Evolutionary conservation across 2,113 vertebrate genomes (phyloP).

Genomic region (Propithecus coquereli): DNA sequence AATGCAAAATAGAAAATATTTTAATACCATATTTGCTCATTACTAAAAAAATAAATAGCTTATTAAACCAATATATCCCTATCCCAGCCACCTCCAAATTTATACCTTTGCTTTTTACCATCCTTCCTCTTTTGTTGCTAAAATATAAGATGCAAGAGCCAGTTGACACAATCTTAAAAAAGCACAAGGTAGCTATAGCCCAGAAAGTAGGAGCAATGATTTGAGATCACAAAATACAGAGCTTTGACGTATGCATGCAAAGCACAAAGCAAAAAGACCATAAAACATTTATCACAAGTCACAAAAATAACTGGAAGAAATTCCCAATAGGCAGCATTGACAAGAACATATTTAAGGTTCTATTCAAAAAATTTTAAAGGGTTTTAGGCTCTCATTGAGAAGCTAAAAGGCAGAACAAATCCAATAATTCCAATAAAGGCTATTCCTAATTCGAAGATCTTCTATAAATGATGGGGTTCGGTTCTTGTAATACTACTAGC

Average conservation of each 20-base stretch:
- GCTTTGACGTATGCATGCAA: not conserved
- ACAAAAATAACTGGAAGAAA: not conserved
- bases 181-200: not conserved
- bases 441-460: not conserved
- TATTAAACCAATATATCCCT: not conserved
- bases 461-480: not conserved
- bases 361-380: not conserved
- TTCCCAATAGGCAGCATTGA: not conserved
- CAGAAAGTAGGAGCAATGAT: conserved; percentile 8
- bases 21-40: not conserved
- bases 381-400: conserved; percentile 10
- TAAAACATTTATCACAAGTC: not conserved
- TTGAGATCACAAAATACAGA: not conserved
- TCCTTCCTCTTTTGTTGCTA: conserved; percentile 19
- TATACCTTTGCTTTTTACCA: not conserved
- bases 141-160: conserved; percentile 8
- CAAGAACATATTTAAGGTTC: not conserved
- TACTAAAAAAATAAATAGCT: not conserved
- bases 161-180: not conserved
- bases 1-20: not conserved
- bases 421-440: not conserved
- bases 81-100: not conserved
- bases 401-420: not conserved
- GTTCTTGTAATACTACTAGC: not conserved
- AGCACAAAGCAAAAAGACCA: not conserved